Evolutionary conservation across 1,140 invertebrate species (phyloP), one percentile per base, ranked within the genome.

Genomic region (Ruditapes philippinarum): DNA sequence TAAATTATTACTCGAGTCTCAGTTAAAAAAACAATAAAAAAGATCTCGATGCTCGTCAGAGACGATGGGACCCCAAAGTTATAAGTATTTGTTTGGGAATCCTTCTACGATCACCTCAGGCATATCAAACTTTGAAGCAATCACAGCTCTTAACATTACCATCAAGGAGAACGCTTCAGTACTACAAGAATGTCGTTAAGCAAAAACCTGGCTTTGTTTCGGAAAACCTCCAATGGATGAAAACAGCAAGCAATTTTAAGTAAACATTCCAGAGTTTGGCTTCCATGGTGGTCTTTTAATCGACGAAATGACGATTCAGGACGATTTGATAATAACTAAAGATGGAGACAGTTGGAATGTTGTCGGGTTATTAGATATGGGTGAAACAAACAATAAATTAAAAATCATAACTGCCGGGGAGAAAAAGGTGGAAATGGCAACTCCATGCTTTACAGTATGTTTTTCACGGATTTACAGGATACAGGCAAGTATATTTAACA

Each of bases 281-380:
- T 45, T 45, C 25, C 85, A 25, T 40, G 82, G 62, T 78, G 89
- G 89, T 49, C 17, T 82, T 28, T 31, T 90, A 12, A 57, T 87
- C 0, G 89, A 90, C 70, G 78, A 90, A 83, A 88, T 87, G 80
- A 49, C 83, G 22, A 65, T 90, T 25, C 60, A 82, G 62, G 89
- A 90, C 19, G 83, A 90, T 22, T 38, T 90, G 33, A 25, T 70
- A 22, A 74, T 89, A 80, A 45, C 51, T 36, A 87, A 79, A 82
- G 65, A 76, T 65, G 60, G 31, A 22, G 78, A 78, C 81, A 90
- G 31, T 76, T 42, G 60, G 42, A 60, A 42, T 19, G 68, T 42
- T 38, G 85, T 90, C 54, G 89, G 89, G 31, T 60, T 73, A 25
- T 79, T 90, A 33, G 79, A 90, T 70, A 88, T 90, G 84, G 89